These are phyloP conservation scores for Equus quagga DNA, from an alignment of 2,113 vertebrate genomes.

Conservation along the genomic window DNA sequence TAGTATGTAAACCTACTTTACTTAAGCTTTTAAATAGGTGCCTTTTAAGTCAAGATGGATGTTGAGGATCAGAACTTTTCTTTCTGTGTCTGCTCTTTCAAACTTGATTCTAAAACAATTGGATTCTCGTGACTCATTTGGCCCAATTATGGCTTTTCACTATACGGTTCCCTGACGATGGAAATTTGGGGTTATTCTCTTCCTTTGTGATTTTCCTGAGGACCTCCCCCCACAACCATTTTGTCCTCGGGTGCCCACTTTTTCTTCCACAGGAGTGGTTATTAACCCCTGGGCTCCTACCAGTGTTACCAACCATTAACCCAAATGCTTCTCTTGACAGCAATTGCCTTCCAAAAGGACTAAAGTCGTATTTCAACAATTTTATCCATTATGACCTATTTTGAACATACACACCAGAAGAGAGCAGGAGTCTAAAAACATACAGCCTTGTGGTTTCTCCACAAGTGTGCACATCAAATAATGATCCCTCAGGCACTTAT, in stretches of 20 bases:
- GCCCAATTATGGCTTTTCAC: not conserved
- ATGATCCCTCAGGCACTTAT: not conserved
- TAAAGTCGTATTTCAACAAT: slow-evolving; percentile 60
- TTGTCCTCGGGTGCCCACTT: slow-evolving; percentile 38
- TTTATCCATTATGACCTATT: slow-evolving; percentile 72
- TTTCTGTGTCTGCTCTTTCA: slow-evolving; percentile 21
- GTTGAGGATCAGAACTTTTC: not conserved
- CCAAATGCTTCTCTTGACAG: slow-evolving; percentile 69
- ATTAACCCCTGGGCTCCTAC: not conserved
- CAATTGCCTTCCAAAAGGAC: slow-evolving; percentile 65
- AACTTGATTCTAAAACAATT: slow-evolving; percentile 8
- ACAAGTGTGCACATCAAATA: slow-evolving; percentile 34
- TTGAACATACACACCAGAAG: slow-evolving; percentile 37
- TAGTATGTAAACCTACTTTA: not conserved
- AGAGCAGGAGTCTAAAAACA: slow-evolving; percentile 49
- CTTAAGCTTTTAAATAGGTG: not conserved
- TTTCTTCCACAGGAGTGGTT: slow-evolving; percentile 8
- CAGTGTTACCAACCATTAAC: slow-evolving; percentile 56
- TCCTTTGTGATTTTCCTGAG: slow-evolving; percentile 12
- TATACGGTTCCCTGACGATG: not conserved
- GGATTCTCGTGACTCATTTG: not conserved
- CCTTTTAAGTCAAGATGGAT: slow-evolving; percentile 16
- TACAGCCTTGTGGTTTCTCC: not conserved
- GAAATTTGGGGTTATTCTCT: not conserved
- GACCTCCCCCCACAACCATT: not conserved